A percentile compares a stretch with the other conserved stretches of the same genome.
These are phyloP conservation scores for Myrmecophaga tridactyla DNA, from an alignment of 2,113 vertebrate genomes.

Conservation along the genomic window DNA sequence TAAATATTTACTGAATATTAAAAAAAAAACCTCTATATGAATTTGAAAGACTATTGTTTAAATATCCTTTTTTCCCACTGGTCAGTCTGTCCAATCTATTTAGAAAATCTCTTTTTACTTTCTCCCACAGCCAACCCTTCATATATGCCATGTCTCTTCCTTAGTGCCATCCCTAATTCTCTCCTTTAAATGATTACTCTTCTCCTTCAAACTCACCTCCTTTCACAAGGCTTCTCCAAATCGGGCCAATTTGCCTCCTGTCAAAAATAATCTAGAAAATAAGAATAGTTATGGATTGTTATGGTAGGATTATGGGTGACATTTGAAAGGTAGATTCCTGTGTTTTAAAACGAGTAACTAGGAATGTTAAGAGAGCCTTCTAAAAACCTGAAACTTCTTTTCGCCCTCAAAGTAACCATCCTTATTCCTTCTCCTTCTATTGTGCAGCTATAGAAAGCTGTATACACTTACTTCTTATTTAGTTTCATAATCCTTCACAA, in stretches of 20 bases:
- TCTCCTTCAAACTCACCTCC: neutral
- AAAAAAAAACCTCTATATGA: neutral
- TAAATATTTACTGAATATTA: neutral
- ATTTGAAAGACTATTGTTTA: neutral
- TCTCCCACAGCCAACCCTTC: neutral
- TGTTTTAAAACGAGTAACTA: neutral
- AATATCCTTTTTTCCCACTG: neutral
- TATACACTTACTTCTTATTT: neutral
- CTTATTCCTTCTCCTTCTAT: neutral
- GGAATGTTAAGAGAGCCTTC: neutral
- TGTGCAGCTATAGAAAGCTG: neutral
- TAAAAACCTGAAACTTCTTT: neutral
- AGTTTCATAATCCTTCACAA: neutral
- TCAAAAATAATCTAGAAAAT: slow-evolving; percentile 21
- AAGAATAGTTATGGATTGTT: neutral
- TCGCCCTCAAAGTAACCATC: neutral
- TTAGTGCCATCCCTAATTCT: neutral
- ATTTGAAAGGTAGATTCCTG: neutral
- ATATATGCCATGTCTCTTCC: neutral
- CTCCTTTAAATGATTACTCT: neutral
- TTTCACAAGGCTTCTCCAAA: slow-evolving; percentile 38
- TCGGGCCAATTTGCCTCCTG: neutral
- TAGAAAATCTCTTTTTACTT: neutral
- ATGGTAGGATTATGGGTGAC: neutral
- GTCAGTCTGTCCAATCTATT: neutral